Conservation (phyloP, 1,140 invertebrate genomes). For the Idris sp. region DNA sequence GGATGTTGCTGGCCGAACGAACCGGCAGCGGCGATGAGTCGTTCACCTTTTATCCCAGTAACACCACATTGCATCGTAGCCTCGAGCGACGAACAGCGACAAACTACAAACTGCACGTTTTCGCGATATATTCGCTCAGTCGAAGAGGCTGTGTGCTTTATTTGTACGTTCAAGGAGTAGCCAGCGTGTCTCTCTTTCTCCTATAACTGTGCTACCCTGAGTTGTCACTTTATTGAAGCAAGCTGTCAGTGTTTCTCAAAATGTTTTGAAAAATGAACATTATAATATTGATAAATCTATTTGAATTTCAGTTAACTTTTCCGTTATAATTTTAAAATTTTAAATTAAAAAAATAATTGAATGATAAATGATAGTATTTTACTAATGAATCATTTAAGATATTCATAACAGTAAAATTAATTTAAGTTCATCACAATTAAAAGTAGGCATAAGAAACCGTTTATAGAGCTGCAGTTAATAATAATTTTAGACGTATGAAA, state of each 20-base stretch:
- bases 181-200: slow-evolving; percentile 66
- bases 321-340: too few species aligned
- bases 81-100: slow-evolving; percentile 71
- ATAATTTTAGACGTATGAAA: too few species aligned
- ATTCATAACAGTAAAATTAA: too few species aligned
- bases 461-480: too few species aligned
- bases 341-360: too few species aligned
- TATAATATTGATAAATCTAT: too few species aligned
- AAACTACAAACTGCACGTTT: slow-evolving; percentile 73
- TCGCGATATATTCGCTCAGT: slow-evolving; percentile 66
- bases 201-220: slow-evolving; percentile 59
- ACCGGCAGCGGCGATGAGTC: slow-evolving; percentile 67
- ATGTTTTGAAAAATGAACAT: too few species aligned
- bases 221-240: slow-evolving; percentile 39
- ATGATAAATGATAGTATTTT: too few species aligned
- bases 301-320: too few species aligned
- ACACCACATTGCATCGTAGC: slow-evolving; percentile 76
- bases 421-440: too few species aligned
- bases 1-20: slow-evolving; percentile 64
- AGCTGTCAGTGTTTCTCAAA: slow-evolving; percentile 53
- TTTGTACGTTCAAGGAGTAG: slow-evolving; percentile 72
- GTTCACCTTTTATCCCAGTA: slow-evolving; percentile 80
- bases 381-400: too few species aligned
- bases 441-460: too few species aligned
- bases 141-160: slow-evolving; percentile 69